Conservation (phyloP, 1,140 invertebrate species). For the Drosophila ogumai region DNA sequence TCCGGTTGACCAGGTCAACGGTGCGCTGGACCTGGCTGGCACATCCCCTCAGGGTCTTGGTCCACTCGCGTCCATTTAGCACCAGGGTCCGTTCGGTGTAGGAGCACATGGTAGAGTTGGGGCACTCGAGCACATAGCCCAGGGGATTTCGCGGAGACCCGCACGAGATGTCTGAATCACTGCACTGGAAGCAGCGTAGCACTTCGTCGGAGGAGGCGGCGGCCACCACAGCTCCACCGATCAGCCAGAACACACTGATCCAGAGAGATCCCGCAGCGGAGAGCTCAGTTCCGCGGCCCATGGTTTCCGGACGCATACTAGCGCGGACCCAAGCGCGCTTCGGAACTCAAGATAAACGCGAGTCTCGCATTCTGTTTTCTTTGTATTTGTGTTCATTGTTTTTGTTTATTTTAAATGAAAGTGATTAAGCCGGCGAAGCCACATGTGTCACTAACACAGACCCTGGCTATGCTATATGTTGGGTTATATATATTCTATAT, state of each 20-base stretch:
- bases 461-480: conserved; percentile 6
- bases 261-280: neutral
- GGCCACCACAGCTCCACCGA: neutral
- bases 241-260: conserved; percentile 12
- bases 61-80: conserved; percentile 10
- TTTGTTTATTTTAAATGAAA: conserved; percentile 11
- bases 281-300: conserved; percentile 35
- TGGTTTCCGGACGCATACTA: conserved; percentile 29
- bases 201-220: neutral
- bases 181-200: conserved; percentile 40
- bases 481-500: neutral
- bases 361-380: conserved; percentile 3
- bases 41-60: conserved; percentile 26
- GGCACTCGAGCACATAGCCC: conserved; percentile 23
- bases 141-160: conserved; percentile 1
- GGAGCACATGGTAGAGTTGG: conserved; percentile 55
- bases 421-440: conserved; percentile 19
- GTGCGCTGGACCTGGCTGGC: conserved; percentile 20
- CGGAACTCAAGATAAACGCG: conserved; percentile 25
- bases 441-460: conserved; percentile 3
- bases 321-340: conserved; percentile 1
- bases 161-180: conserved; percentile 14
- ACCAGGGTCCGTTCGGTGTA: neutral
- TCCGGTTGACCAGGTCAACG: neutral
- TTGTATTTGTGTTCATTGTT: conserved; percentile 7